phyloP scores from a whole-genome alignment of 2,113 vertebrate species.

The Pterophyllum scalare region DNA sequence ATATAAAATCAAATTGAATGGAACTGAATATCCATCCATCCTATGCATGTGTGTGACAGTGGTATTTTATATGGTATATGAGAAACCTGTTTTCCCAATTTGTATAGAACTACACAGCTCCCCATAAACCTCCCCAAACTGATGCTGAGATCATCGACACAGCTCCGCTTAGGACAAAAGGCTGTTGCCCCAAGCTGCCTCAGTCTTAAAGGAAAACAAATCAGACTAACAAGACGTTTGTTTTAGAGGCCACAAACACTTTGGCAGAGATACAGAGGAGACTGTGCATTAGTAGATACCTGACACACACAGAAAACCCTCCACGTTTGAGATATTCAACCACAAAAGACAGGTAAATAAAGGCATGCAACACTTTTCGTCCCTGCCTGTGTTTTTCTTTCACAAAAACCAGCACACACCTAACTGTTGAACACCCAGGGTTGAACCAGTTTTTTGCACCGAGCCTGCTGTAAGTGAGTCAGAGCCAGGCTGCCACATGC shows the following conservation, averaged over 20 bases:
- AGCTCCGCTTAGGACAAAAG: background rate
- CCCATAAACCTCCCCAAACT: background rate
- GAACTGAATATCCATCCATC: too few relatives aligned
- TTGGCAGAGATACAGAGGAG: background rate
- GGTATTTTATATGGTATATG: background rate
- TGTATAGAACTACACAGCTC: background rate
- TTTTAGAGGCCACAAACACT: background rate
- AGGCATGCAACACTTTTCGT: background rate
- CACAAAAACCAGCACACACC: background rate
- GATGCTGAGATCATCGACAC: background rate
- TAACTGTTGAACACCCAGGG: slow-evolving; percentile 14
- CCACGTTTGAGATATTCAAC: background rate
- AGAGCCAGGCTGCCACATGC: background rate
- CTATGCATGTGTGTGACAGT: too few relatives aligned
- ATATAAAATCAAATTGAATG: too few relatives aligned
- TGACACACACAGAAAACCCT: background rate
- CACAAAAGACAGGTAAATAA: slow-evolving; percentile 2
- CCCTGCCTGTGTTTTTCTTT: background rate
- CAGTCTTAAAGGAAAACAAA: background rate
- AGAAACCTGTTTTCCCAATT: background rate
- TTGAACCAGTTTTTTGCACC: slow-evolving; percentile 31
- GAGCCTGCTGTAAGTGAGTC: slow-evolving; percentile 2
- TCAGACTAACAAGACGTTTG: background rate
- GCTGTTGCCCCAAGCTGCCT: background rate
- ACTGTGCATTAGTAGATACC: background rate